A percentile compares a stretch with the other conserved stretches of the same genome.
Conservation (phyloP, 2,113 vertebrate species). For the Vulpes ferrilata region DNA sequence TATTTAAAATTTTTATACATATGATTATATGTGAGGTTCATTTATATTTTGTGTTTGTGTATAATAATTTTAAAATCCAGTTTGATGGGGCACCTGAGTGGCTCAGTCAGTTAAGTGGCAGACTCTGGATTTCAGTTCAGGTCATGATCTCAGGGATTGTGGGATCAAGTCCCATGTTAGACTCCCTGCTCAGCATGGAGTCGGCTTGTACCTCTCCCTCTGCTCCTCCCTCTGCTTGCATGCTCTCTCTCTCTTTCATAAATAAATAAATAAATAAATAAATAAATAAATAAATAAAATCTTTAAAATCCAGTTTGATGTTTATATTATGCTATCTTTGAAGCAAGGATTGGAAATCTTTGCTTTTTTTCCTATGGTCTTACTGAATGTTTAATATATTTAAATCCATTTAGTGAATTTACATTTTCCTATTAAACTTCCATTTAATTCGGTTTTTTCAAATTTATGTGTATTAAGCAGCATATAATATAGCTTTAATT, state of each 20-base stretch:
- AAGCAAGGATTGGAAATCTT: not conserved
- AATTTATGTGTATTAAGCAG: not conserved
- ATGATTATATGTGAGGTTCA: not conserved
- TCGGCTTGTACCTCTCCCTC: not conserved
- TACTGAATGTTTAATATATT: not conserved
- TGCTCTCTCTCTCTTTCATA: not conserved
- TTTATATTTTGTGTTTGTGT: not conserved
- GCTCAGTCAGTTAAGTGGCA: not conserved
- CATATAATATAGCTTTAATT: not conserved
- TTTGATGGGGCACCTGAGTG: not conserved
- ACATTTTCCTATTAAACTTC: not conserved
- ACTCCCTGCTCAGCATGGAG: not conserved
- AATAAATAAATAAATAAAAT: not conserved
- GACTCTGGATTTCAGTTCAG: not conserved
- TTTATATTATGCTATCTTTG: not conserved
- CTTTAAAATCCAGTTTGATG: not conserved
- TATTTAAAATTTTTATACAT: not conserved
- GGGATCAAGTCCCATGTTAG: not conserved
- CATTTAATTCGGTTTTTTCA: not conserved
- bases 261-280: too few relatives aligned
- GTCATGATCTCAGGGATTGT: not conserved
- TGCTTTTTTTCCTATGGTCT: not conserved
- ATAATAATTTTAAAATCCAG: not conserved
- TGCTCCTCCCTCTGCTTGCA: not conserved
- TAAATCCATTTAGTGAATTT: slow-evolving; percentile 9